Conservation (phyloP, 2,888 invertebrate species). For the Archips crataeganus region DNA sequence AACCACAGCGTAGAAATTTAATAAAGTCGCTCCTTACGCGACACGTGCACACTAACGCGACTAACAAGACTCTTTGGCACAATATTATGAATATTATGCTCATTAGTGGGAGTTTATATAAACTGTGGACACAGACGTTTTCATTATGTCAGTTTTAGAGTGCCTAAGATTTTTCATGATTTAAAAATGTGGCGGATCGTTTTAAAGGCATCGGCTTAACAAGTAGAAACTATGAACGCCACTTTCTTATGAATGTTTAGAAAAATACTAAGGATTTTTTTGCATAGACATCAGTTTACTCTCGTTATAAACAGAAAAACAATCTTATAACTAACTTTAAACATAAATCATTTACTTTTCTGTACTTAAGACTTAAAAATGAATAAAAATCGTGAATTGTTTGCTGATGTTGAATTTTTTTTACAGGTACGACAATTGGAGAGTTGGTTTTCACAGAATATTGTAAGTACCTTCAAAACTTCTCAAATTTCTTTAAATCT, state of each 20-base stretch:
- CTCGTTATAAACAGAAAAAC: too few relatives aligned
- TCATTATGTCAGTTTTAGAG: constrained; percentile 41
- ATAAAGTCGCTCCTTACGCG: constrained; percentile 76
- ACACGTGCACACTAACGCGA: constrained; percentile 60
- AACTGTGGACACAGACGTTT: constrained; percentile 45
- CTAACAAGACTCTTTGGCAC: constrained; percentile 79
- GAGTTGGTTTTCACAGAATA: constrained; percentile 10
- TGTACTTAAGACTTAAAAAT: too few relatives aligned
- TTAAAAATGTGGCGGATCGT: neutral
- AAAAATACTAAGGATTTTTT: too few relatives aligned
- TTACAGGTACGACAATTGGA: constrained; percentile 52
- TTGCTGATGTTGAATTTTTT: too few relatives aligned
- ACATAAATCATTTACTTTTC: too few relatives aligned
- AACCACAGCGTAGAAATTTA: constrained; percentile 76
- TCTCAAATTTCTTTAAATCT: neutral
- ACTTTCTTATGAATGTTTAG: neutral
- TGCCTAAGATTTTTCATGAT: constrained; percentile 2
- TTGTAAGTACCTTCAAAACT: constrained; percentile 1
- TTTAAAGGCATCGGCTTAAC: neutral
- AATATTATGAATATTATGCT: constrained; percentile 74
- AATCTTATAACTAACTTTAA: too few relatives aligned
- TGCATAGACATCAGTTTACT: neutral
- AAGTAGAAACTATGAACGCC: neutral
- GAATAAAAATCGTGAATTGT: too few relatives aligned
- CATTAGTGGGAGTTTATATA: constrained; percentile 78